These are phyloP conservation scores for Xylophagus ater DNA, from an alignment of 2,888 invertebrate species.

Conservation along the genomic window DNA sequence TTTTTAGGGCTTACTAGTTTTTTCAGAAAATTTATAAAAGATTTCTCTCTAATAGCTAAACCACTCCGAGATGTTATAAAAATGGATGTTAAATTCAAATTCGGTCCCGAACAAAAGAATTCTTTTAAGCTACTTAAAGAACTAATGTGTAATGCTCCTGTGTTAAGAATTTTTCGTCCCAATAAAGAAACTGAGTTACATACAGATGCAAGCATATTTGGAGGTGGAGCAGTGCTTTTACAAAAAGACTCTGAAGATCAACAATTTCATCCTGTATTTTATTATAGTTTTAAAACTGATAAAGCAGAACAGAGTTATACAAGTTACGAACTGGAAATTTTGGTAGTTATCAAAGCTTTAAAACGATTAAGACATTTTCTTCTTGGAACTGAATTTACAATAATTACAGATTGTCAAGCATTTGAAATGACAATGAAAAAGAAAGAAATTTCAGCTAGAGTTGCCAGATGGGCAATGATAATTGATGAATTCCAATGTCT, in stretches of 20 bases:
- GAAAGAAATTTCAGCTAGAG: conserved; percentile 22
- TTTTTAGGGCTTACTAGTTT: no score
- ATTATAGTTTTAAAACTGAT: not conserved
- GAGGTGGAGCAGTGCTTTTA: not conserved
- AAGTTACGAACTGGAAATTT: not conserved
- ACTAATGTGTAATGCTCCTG: no score
- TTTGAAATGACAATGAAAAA: conserved; percentile 14
- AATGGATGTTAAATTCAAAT: no score
- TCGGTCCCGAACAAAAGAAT: no score
- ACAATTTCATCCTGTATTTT: not conserved
- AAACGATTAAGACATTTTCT: not conserved
- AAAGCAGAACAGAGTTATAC: not conserved
- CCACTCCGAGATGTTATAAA: no score
- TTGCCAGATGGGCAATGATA: conserved; percentile 21
- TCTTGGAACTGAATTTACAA: not conserved
- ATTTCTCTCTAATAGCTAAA: no score
- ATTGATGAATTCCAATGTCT: not conserved
- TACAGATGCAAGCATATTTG: conserved; percentile 26
- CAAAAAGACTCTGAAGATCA: not conserved
- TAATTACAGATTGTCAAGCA: not conserved
- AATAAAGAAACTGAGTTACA: no score
- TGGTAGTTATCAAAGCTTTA: not conserved
- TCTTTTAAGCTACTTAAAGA: no score
- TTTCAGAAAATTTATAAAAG: no score
- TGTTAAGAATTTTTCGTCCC: no score